These are phyloP conservation scores for Bombyx huttoni DNA, from an alignment of 2,888 invertebrate genomes.

Conservation along the genomic window DNA sequence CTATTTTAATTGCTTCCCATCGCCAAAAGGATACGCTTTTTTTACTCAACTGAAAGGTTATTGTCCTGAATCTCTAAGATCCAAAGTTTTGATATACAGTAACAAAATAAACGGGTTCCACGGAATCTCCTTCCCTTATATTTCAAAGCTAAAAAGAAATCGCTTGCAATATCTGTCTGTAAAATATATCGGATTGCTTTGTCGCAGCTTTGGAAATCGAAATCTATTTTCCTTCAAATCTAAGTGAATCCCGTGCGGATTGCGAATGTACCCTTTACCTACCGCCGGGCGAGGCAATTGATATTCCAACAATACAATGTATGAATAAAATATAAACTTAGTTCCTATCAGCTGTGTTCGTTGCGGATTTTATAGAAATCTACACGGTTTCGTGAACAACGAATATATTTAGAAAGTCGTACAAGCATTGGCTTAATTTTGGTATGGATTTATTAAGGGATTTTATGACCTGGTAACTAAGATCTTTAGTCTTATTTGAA, in stretches of 20 bases:
- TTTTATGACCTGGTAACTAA: no score
- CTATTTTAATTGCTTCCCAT: no score
- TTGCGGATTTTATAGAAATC: conserved; percentile 46
- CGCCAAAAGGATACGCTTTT: no score
- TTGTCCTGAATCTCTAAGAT: not conserved
- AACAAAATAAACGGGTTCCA: conserved; percentile 51
- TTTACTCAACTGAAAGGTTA: not conserved
- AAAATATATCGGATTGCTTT: conserved; percentile 74
- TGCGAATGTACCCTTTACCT: conserved; percentile 73
- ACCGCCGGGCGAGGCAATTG: conserved; percentile 72
- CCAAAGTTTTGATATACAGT: conserved; percentile 9
- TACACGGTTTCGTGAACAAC: conserved; percentile 22
- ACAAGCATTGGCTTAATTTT: not conserved
- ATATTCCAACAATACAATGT: conserved; percentile 73
- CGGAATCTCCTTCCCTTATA: conserved; percentile 65
- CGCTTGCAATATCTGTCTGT: conserved; percentile 73
- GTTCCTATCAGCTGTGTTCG: conserved; percentile 62
- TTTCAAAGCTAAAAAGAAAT: conserved; percentile 73
- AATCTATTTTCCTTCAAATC: conserved; percentile 74
- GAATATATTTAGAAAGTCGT: not conserved
- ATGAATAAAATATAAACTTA: conserved; percentile 73
- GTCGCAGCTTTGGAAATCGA: conserved; percentile 73
- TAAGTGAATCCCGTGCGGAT: conserved; percentile 74
- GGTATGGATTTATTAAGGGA: no score
- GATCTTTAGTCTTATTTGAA: no score